Conservation (phyloP, 2,888 invertebrate genomes). For the Cryptocephalus primarius region DNA sequence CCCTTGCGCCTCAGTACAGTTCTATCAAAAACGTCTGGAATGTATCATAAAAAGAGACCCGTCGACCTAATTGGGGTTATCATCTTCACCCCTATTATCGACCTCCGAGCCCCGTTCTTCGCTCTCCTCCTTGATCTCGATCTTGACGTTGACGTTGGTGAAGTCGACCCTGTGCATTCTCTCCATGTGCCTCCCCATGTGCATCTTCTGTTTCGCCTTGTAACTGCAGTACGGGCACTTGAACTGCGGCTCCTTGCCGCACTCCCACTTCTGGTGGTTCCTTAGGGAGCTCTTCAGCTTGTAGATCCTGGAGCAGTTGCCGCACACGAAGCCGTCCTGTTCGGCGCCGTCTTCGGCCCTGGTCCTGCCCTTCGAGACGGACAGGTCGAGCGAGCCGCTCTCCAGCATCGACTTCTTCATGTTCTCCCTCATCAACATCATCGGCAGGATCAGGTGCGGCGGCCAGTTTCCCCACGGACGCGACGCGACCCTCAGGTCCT, state of each 20-base stretch:
- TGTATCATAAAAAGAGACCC: no score
- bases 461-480: conserved; percentile 62
- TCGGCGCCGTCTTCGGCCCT: conserved; percentile 13
- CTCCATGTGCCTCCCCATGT: conserved; percentile 73
- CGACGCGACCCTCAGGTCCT: conserved; percentile 60
- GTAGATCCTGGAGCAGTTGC: conserved; percentile 75
- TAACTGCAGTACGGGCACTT: conserved; percentile 76
- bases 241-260: conserved; percentile 75
- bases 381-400: conserved; percentile 20
- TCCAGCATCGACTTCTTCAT: conserved; percentile 34
- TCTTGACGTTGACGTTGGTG: conserved; percentile 30
- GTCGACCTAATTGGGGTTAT: no score
- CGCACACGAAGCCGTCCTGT: conserved; percentile 58
- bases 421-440: conserved; percentile 49
- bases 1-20: no score
- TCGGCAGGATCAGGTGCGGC: conserved; percentile 61
- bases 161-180: conserved; percentile 58
- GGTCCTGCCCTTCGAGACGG: conserved; percentile 5
- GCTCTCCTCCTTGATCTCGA: conserved; percentile 20
- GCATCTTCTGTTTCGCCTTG: conserved; percentile 76
- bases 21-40: no score
- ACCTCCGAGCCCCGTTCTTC: conserved; percentile 2
- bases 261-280: conserved; percentile 79
- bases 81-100: no score
- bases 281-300: conserved; percentile 76